Percentiles rank a stretch among this genome's conserved stretches.
Evolutionary conservation across 2,888 invertebrate species (phyloP).

Genomic region (Laspeyria flexula): DNA sequence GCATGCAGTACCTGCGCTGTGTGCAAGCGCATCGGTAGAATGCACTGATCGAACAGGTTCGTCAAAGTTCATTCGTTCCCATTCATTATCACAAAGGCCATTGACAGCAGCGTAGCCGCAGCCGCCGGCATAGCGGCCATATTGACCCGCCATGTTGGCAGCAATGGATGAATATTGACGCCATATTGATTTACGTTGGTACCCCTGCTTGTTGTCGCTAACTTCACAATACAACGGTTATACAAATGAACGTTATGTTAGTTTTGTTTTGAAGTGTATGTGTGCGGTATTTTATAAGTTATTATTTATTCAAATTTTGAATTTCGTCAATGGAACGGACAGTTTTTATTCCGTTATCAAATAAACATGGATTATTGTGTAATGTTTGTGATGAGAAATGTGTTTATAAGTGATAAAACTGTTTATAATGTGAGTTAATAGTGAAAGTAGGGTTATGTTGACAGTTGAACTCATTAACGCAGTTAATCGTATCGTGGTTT

Average conservation of each 20-base stretch:
- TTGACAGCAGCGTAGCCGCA: slow-evolving; percentile 59
- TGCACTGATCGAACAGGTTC: slow-evolving; percentile 61
- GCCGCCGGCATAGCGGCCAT: slow-evolving; percentile 35
- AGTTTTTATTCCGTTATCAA: slow-evolving; percentile 31
- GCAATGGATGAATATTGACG: slow-evolving; percentile 21
- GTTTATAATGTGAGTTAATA: slow-evolving; percentile 22
- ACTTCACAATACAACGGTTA: slow-evolving; percentile 67
- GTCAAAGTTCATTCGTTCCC: slow-evolving; percentile 61
- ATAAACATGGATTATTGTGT: slow-evolving; percentile 15
- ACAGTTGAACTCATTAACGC: slow-evolving; percentile 57
- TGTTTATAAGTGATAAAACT: slow-evolving; percentile 32
- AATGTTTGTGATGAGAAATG: slow-evolving; percentile 26
- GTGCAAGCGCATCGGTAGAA: slow-evolving; percentile 38
- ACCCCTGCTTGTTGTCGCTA: slow-evolving; percentile 43
- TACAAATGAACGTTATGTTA: slow-evolving; percentile 72
- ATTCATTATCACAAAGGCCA: slow-evolving; percentile 72
- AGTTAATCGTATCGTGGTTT: slow-evolving; percentile 24
- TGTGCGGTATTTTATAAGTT: slow-evolving; percentile 40
- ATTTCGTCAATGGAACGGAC: slow-evolving; percentile 63
- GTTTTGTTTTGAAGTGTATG: slow-evolving; percentile 74
- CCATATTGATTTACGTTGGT: slow-evolving; percentile 39
- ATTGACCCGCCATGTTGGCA: slow-evolving; percentile 34
- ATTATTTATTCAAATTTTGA: slow-evolving; percentile 38
- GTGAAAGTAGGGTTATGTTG: slow-evolving; percentile 79
- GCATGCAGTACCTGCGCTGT: slow-evolving; percentile 19